Conservation (phyloP, 1,140 invertebrate species). For the Bicyclus anynana region DNA sequence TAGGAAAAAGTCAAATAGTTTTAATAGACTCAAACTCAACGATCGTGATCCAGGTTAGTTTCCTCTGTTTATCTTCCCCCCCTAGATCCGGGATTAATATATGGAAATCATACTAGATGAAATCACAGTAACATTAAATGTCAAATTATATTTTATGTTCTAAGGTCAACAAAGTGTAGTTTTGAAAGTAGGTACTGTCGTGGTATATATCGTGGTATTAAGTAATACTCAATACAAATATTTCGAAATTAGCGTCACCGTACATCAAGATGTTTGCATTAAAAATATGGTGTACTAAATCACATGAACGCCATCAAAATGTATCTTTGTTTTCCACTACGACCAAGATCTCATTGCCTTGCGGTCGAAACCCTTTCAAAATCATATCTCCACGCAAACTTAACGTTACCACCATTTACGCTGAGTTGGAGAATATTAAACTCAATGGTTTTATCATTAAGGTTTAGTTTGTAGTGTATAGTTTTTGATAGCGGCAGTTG, state of each 20-base stretch:
- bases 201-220: background rate
- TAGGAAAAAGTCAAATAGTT: too few relatives aligned
- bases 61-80: too few relatives aligned
- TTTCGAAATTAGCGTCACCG: slow-evolving; percentile 4
- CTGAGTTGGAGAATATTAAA: slow-evolving; percentile 7
- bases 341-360: slow-evolving; percentile 63
- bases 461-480: background rate
- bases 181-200: too few relatives aligned
- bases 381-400: slow-evolving; percentile 35
- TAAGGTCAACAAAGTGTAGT: too few relatives aligned
- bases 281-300: slow-evolving; percentile 47
- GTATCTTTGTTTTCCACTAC: slow-evolving; percentile 66
- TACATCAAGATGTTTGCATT: slow-evolving; percentile 14
- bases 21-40: too few relatives aligned
- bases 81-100: too few relatives aligned
- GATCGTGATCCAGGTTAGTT: too few relatives aligned
- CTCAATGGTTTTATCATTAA: slow-evolving; percentile 16
- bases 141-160: too few relatives aligned
- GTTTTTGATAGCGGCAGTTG: background rate
- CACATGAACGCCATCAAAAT: slow-evolving; percentile 51
- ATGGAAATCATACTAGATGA: too few relatives aligned
- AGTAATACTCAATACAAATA: background rate
- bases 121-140: too few relatives aligned
- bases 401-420: background rate
- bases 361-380: slow-evolving; percentile 58